Conservation (phyloP, 1,140 invertebrate species). For the Eupeodes corollae region DNA sequence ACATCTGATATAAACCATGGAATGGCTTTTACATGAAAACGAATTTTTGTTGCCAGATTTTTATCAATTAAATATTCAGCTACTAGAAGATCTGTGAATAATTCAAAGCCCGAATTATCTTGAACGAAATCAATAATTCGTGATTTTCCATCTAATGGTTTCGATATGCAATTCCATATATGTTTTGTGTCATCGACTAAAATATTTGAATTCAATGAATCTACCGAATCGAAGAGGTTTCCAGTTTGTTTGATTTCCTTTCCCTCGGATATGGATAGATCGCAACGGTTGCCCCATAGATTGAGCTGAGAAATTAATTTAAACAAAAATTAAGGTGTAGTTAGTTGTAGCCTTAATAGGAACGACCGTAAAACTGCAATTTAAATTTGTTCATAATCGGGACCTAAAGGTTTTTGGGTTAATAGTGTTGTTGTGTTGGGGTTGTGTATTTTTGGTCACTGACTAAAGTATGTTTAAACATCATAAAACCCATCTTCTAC, state of each 20-base stretch:
- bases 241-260: constrained; percentile 40
- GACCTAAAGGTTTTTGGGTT: too few species aligned
- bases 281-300: constrained; percentile 71
- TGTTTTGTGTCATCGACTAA: constrained; percentile 53
- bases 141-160: constrained; percentile 7
- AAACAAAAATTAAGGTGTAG: neutral
- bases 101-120: constrained; percentile 91
- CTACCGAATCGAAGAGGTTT: constrained; percentile 52
- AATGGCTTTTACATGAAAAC: constrained; percentile 79
- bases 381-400: too few species aligned
- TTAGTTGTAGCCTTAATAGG: too few species aligned
- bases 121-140: constrained; percentile 62
- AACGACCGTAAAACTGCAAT: too few species aligned
- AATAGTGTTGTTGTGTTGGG: too few species aligned
- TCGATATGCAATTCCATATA: constrained; percentile 41
- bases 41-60: constrained; percentile 55
- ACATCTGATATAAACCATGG: constrained; percentile 97
- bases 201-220: constrained; percentile 53
- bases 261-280: constrained; percentile 77
- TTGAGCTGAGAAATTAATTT: constrained; percentile 39
- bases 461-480: too few species aligned
- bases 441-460: too few species aligned
- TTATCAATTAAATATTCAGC: constrained; percentile 63
- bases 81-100: constrained; percentile 82
- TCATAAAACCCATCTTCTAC: too few species aligned